Base-by-base conservation (phyloP, 2,113 vertebrate species). In the Pseudorasbora parva region DNA sequence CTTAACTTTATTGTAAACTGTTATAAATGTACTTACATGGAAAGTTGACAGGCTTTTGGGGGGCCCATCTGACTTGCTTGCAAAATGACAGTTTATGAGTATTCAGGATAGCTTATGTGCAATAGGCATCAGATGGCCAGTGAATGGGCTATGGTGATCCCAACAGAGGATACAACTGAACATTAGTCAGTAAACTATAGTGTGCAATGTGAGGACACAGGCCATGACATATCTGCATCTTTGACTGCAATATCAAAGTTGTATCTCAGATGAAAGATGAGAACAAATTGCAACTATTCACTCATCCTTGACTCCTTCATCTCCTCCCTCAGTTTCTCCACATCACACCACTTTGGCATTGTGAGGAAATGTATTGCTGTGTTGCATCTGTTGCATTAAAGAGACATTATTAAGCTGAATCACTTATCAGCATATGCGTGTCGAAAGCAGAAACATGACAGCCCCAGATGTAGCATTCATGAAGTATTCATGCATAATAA, bases 391-490 rank as follows among this genome's bases (percentile, higher is more conserved):
- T 90, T 91, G 90, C 88, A 89, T 54, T 71, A 89, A 89, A 78
- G 84, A 88, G 27, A 71, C 77, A 82, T 37, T 59, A 81, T 87
- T 69, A 17, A 78, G 84, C 87, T 85, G 83, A 87, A 88, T 91
- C 91, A 86, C 83, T 89, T 87, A 89, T 86, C 72, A 33, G 76
- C 60, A 74, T 15, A 17, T 57, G 79, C n/a, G 49, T 72, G 21
- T 87, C n/a, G 72, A 74, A 57, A 77, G 27, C 49, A 77, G 27
- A 77, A 77, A 57, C 30, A 57, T 92, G 89, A 86, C 88, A 92
- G 92, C 91, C 90, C 82, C 54, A 84, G 90, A 49, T 91, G 92
- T 91, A 92, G 90, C 89, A 93, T 94, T 94, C 93, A 94, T 93
- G 92, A 93, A 92, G 90, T 90, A 93, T 93, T 90, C 91, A 91